Conservation (phyloP, 1,140 invertebrate species). For the Limonius californicus region DNA sequence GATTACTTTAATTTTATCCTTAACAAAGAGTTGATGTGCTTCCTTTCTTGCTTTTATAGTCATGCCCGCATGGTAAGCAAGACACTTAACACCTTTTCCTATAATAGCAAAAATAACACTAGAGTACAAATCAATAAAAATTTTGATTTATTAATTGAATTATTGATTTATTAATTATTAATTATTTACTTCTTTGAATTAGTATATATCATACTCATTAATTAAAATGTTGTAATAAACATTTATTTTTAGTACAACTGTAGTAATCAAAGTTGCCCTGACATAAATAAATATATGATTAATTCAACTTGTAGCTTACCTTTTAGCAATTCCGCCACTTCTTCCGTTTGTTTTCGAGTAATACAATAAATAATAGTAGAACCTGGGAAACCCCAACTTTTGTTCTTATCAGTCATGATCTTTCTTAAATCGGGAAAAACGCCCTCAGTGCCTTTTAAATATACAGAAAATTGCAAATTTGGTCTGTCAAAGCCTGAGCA, state of each 20-base stretch:
- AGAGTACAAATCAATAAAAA: too few relatives aligned
- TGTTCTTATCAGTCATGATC: slow-evolving; percentile 51
- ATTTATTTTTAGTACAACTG: too few relatives aligned
- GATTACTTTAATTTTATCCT: slow-evolving; percentile 64
- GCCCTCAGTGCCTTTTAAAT: slow-evolving; percentile 37
- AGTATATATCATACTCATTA: not conserved
- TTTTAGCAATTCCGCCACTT: slow-evolving; percentile 53
- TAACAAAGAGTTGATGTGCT: slow-evolving; percentile 62
- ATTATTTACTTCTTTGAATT: not conserved
- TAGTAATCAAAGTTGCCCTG: too few relatives aligned
- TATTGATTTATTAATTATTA: not conserved
- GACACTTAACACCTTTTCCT: slow-evolving; percentile 49
- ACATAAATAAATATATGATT: too few relatives aligned
- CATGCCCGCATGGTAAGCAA: slow-evolving; percentile 60
- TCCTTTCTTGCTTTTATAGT: slow-evolving; percentile 49
- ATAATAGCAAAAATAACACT: slow-evolving; percentile 24
- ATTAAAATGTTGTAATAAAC: not conserved
- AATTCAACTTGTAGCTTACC: slow-evolving; percentile 22
- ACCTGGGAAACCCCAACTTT: slow-evolving; percentile 45
- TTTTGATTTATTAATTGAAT: too few relatives aligned
- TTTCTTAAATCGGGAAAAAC: slow-evolving; percentile 34
- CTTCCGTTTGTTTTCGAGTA: slow-evolving; percentile 65
- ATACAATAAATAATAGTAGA: slow-evolving; percentile 74
- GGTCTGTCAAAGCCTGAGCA: slow-evolving; percentile 67
- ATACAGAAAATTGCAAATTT: slow-evolving; percentile 67